These are phyloP conservation scores for Sphecodes monilicornis DNA, from an alignment of 2,888 invertebrate genomes.

Conservation along the genomic window DNA sequence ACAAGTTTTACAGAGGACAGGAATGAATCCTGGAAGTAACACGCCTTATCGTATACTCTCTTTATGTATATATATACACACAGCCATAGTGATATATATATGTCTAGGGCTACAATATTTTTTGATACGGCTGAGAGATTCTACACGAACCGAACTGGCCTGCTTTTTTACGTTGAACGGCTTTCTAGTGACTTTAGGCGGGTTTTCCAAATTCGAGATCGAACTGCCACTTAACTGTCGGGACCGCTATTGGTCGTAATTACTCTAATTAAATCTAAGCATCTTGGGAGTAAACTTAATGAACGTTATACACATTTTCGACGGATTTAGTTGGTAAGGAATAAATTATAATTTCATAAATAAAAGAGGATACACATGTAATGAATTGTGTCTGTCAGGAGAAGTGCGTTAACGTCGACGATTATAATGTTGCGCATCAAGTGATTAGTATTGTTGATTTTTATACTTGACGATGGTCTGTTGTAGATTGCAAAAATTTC, in stretches of 20 bases:
- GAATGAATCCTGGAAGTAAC: conserved; percentile 15
- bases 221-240: conserved; percentile 48
- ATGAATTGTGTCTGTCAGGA: conserved; percentile 29
- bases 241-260: conserved; percentile 39
- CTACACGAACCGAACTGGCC: conserved; percentile 40
- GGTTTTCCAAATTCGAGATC: conserved; percentile 44
- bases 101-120: conserved; percentile 44
- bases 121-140: conserved; percentile 52
- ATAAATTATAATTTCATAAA: conserved; percentile 44
- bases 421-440: conserved; percentile 18
- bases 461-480: conserved; percentile 6
- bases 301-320: conserved; percentile 46
- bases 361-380: conserved; percentile 20
- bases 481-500: neutral
- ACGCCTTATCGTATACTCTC: conserved; percentile 30
- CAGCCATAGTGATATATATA: conserved; percentile 10
- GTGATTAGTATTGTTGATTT: conserved; percentile 6
- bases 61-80: conserved; percentile 23
- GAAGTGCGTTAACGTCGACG: conserved; percentile 15
- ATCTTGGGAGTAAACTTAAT: conserved; percentile 44
- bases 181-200: conserved; percentile 56
- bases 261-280: conserved; percentile 35
- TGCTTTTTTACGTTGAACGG: conserved; percentile 48
- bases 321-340: conserved; percentile 44
- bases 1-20: neutral